These are phyloP conservation scores for Listronotus oregonensis DNA, from an alignment of 1,140 invertebrate genomes.

Conservation along the genomic window DNA sequence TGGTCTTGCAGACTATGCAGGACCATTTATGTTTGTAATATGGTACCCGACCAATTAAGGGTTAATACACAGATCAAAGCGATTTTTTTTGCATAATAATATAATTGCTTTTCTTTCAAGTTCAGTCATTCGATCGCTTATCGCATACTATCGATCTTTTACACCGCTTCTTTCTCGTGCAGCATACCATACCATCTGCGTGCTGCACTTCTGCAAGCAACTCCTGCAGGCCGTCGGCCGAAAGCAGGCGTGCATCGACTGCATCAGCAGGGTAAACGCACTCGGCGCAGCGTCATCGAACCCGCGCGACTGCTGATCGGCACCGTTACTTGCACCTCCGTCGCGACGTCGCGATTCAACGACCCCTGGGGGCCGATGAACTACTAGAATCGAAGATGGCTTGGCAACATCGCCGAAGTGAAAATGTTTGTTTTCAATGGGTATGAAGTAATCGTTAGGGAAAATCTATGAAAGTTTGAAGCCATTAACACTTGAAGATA, in stretches of 20 bases:
- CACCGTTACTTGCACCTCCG: slow-evolving; percentile 33
- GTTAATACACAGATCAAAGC: too few relatives aligned
- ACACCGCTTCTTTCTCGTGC: too few relatives aligned
- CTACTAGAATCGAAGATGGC: slow-evolving; percentile 1
- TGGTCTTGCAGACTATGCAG: too few relatives aligned
- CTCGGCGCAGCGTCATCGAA: slow-evolving; percentile 21
- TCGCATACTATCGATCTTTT: neutral
- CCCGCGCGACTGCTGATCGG: slow-evolving; percentile 23
- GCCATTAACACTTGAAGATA: neutral
- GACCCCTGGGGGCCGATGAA: slow-evolving; percentile 34
- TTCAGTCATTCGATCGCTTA: slow-evolving; percentile 8
- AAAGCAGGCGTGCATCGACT: slow-evolving; percentile 5
- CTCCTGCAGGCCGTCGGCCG: slow-evolving; percentile 14
- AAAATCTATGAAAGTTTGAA: neutral
- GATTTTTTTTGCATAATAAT: too few relatives aligned
- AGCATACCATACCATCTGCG: slow-evolving; percentile 1
- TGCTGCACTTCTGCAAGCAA: neutral
- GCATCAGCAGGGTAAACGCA: slow-evolving; percentile 24
- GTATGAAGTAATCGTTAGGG: neutral
- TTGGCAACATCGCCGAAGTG: neutral
- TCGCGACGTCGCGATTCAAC: slow-evolving; percentile 27
- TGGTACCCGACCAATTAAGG: too few relatives aligned
- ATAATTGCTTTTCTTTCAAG: too few relatives aligned
- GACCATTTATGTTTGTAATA: too few relatives aligned
- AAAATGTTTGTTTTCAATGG: neutral